These are phyloP conservation scores for Hypsibius dujardini DNA, from an alignment of 1,140 invertebrate genomes.

Conservation along the genomic window DNA sequence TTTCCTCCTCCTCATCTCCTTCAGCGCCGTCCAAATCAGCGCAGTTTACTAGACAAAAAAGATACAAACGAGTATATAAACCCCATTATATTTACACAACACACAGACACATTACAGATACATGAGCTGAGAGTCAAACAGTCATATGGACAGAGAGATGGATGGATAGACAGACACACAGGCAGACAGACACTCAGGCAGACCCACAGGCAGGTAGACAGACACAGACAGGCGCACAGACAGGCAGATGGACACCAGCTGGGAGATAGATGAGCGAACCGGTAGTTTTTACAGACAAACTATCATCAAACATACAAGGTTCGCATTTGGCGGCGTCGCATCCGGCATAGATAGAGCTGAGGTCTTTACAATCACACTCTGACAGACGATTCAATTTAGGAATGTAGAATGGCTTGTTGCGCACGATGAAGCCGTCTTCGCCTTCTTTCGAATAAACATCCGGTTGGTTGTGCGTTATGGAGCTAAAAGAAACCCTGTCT, in stretches of 20 bases:
- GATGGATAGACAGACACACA: too few species aligned
- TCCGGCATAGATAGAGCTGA: background rate
- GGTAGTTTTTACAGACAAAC: too few species aligned
- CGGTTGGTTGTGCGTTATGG: background rate
- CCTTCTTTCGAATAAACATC: background rate
- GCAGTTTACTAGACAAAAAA: background rate
- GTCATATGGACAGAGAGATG: too few species aligned
- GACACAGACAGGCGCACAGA: too few species aligned
- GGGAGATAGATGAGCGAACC: too few species aligned
- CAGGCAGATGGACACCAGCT: too few species aligned
- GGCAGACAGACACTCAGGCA: too few species aligned
- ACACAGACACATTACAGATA: too few species aligned
- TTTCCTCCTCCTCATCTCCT: background rate
- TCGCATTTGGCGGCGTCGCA: background rate
- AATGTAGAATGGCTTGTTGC: background rate
- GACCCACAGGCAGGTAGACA: too few species aligned
- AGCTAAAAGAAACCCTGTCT: background rate
- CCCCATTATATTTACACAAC: too few species aligned
- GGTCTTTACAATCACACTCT: conserved; percentile 9
- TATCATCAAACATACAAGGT: background rate
- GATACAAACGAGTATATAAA: too few species aligned
- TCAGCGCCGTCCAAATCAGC: background rate
- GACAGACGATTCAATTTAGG: background rate
- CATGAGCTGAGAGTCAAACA: too few species aligned
- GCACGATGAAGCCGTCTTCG: background rate